Percentiles rank a stretch among this genome's conserved stretches.
Evolutionary conservation across 2,888 invertebrate genomes (phyloP).

Genomic region (Drosophila borborema): DNA sequence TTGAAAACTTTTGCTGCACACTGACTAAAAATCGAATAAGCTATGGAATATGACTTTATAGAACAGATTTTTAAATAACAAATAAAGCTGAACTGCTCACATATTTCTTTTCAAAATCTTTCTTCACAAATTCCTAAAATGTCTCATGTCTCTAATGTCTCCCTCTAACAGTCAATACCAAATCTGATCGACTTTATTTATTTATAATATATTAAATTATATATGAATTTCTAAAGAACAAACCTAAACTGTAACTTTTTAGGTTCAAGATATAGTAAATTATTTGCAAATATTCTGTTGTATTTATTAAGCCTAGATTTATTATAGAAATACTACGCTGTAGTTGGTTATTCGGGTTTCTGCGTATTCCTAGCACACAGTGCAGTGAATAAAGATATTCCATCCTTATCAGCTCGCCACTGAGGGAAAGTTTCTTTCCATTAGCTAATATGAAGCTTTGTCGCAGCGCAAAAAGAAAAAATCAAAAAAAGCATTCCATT

Average conservation of each 20-base stretch:
- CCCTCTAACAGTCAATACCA: no score
- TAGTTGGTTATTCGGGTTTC: background rate
- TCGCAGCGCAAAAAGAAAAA: slow-evolving; percentile 34
- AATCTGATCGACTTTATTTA: no score
- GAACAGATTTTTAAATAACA: background rate
- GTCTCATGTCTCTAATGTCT: no score
- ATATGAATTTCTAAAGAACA: no score
- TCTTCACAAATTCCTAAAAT: no score
- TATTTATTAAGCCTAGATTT: background rate
- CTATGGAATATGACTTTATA: background rate
- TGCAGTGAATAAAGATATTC: slow-evolving; percentile 45
- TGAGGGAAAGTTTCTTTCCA: slow-evolving; percentile 60
- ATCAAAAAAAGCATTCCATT: background rate
- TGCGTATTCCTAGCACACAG: background rate
- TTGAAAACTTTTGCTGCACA: slow-evolving; percentile 31
- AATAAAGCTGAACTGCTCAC: background rate
- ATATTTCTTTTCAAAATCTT: background rate
- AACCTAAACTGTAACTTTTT: no score
- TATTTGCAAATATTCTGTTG: background rate
- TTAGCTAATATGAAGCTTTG: slow-evolving; percentile 44
- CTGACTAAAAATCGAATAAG: slow-evolving; percentile 6
- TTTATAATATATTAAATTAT: no score
- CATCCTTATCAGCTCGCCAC: slow-evolving; percentile 36
- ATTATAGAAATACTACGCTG: no score
- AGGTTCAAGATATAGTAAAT: no score